These are phyloP conservation scores for Pseudopodoces humilis DNA, from an alignment of 2,113 vertebrate genomes.

Conservation along the genomic window DNA sequence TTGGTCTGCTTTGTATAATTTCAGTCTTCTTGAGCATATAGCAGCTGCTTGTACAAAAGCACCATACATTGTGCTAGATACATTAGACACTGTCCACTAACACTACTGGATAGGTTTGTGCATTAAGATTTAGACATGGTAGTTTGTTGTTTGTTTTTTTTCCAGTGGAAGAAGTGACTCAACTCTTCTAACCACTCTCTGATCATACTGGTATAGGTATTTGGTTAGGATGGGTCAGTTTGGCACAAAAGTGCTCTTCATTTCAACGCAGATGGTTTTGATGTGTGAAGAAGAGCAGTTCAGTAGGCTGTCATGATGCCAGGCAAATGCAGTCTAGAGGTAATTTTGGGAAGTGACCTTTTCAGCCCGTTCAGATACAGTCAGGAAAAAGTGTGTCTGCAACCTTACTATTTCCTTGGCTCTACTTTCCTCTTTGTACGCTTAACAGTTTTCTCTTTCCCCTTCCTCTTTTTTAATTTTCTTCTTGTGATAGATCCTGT, in stretches of 20 bases:
- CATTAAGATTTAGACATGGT: background rate
- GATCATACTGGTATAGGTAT: background rate
- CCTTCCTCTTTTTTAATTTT: background rate
- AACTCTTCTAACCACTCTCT: background rate
- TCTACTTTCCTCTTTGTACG: background rate
- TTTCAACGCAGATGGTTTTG: background rate
- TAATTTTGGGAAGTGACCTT: background rate
- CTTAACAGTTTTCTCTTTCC: background rate
- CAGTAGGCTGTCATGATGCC: background rate
- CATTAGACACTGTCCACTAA: background rate
- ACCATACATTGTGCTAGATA: fast-evolving
- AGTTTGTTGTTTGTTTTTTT: background rate
- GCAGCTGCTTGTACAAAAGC: background rate
- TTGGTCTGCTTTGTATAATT: background rate
- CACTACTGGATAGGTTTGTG: background rate
- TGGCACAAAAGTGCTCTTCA: background rate
- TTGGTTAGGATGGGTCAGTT: background rate
- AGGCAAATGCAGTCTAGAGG: background rate
- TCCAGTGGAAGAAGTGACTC: background rate
- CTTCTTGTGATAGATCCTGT: background rate
- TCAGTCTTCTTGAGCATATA: background rate
- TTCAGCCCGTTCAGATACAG: background rate
- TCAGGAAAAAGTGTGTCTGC: background rate
- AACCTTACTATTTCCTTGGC: background rate
- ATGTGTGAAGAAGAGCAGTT: background rate